phyloP scores from a whole-genome alignment of 2,888 invertebrate species.

The Enchytraeus crypticus region DNA sequence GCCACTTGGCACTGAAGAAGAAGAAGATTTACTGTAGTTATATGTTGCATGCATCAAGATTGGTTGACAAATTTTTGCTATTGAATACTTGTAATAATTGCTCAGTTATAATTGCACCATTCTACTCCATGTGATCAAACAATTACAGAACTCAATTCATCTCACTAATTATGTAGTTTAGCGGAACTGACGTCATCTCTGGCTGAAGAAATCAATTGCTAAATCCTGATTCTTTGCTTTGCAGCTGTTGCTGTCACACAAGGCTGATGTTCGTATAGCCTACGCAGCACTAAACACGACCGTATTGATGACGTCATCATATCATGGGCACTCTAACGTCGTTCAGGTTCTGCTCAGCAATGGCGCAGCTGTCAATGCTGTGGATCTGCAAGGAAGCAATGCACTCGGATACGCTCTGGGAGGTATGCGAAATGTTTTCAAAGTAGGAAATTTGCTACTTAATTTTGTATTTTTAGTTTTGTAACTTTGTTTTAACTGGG shows the following conservation, averaged over 20 bases:
- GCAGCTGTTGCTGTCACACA: conserved; percentile 23
- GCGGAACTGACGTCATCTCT: too few species aligned
- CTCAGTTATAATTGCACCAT: neutral
- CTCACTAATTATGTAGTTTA: too few species aligned
- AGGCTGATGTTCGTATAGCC: conserved; percentile 22
- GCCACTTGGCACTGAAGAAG: too few species aligned
- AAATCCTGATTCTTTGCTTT: neutral
- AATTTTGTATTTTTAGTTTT: too few species aligned
- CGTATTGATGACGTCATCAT: conserved; percentile 29
- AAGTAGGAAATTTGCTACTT: too few species aligned
- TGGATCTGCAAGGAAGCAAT: conserved; percentile 28
- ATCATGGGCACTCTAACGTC: conserved; percentile 28
- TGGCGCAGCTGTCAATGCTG: conserved; percentile 24
- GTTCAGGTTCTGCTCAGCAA: conserved; percentile 21
- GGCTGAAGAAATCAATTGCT: neutral
- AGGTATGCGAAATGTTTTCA: too few species aligned
- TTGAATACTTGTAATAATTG: neutral
- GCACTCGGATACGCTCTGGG: conserved; percentile 30
- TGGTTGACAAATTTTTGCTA: too few species aligned
- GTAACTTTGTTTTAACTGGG: too few species aligned
- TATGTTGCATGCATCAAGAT: too few species aligned
- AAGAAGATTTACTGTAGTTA: too few species aligned
- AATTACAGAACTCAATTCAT: too few species aligned
- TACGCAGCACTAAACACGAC: conserved; percentile 30
- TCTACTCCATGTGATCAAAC: too few species aligned